Evolutionary conservation across 2,888 invertebrate genomes (phyloP), one percentile per base, ranked within the genome.

Genomic region (Heliconius cydno): DNA sequence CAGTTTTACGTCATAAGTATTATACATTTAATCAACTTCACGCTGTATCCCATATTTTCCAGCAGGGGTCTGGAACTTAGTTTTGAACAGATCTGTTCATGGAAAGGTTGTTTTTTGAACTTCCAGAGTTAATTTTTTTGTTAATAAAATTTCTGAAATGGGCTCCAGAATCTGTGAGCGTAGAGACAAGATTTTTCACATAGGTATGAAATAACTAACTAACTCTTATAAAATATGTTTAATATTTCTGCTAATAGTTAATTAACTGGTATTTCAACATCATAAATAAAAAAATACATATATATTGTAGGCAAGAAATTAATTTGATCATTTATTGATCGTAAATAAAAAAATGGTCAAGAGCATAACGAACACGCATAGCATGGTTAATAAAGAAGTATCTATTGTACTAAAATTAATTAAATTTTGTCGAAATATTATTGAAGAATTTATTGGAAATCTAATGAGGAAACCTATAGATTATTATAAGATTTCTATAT

Each of bases 181-280:
- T 46, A 52, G 15, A 52, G 2, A 19, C 6, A 52, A 19, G 0
- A 46, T 46, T 15, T 60, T 60, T 60, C 60, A 63, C 13, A 63
- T 12, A 63, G 3, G 10, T 25, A 65, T 15, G 6, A 52, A 19
- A 22, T 22, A 52, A 22, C 52, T 67, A 30, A 38, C 13, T 70
- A 9, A 28, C 15, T 25, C 25, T 25, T 70, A 15, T 25, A 7
- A 41, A 70, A 41, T 25, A 28, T 41, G n/a, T 68, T n/a, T 25
- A 46, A 70, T 25, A 7, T 9, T 13, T 46, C 41, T 70, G 19
- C 25, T 46, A 25, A 19, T n/a, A 71, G 41, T 63, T 71, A 77
- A 77, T 77, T 46, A 77, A 77, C 77, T 71, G 4, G 77, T 63
- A 77, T 57, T 68, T 77, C 77, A 3, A 77, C 71, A 57, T 60